Evolutionary conservation across 2,113 vertebrate genomes (phyloP).

Genomic region (Lepus americanus): DNA sequence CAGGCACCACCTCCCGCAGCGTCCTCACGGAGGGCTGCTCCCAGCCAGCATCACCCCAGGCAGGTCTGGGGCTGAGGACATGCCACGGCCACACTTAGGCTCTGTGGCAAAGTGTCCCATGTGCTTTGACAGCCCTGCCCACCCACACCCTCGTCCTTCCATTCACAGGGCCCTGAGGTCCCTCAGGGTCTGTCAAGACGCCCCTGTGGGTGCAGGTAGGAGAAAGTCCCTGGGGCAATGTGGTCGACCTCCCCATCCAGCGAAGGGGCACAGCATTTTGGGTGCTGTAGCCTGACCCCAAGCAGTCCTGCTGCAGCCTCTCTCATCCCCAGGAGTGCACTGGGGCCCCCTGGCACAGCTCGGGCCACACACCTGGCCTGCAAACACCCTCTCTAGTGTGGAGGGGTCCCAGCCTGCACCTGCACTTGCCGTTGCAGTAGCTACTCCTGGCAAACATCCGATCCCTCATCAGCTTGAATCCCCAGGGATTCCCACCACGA

Average conservation of each 20-base stretch:
- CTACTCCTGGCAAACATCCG: neutral
- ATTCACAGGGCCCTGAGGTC: neutral
- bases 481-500: neutral
- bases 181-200: neutral
- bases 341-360: neutral
- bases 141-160: neutral
- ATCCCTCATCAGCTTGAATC: neutral
- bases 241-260: neutral
- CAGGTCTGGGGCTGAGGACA: neutral
- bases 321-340: neutral
- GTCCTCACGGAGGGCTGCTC: neutral
- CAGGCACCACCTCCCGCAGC: fast-evolving
- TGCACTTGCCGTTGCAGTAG: neutral
- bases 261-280: neutral
- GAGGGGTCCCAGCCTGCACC: neutral
- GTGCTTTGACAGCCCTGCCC: neutral
- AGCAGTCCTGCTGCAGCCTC: neutral
- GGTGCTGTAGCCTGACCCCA: neutral
- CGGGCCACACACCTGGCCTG: fast-evolving
- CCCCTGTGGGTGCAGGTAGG: neutral
- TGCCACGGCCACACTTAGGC: neutral
- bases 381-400: neutral
- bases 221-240: too few species aligned
- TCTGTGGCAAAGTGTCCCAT: neutral
- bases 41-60: fast-evolving